Base-by-base conservation (phyloP, 2,113 vertebrate genomes). In the Gila orcuttii region DNA sequence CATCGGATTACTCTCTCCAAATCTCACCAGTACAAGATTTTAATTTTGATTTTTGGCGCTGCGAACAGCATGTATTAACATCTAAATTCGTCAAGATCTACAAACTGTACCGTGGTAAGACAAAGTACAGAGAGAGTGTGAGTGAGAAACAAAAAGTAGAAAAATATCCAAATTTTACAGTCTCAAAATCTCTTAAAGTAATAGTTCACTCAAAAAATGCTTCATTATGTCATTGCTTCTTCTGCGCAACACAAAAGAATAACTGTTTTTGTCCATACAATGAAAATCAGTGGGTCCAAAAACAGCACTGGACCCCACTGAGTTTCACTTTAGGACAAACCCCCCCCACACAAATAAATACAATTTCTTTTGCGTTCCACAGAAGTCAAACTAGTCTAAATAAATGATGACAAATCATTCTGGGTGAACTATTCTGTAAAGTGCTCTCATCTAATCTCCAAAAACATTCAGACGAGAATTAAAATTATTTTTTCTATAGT, bases 61-160 rank as follows among this genome's bases (percentile, higher is more conserved):
- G 87, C 85, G 1, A 39, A 1, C 31, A 82, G 31, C 23, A 86
- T 31, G 2, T 42, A 19, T 39, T 39, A 0, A 1, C 1, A 1
- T 0, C 1, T 0, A 0, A 0, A 0, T 2, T 0, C 0, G 4
- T 0, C 9, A 79, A 15, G 0, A 9, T 3, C 19, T 93, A 89
- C 73, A 31, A 4, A 1, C 11, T 95, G 1, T 1, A 89, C 52
- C 12, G 0, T 0, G 90, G 93, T 93, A 90, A 92, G 92, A 39
- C 3, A 42, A 66, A 83, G 13, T 13, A 11, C 4, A 75, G 2
- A 25, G 42, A 75, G 21, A 33, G 66, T 23, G 59, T 71, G 68
- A 39, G 17, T 55, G 50, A 13, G 28, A 78, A 23, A 11, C 31
- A 36, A 68, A 0, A 9, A 33, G 17, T 21, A 42, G 4, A 71